Evolutionary conservation across 2,113 vertebrate genomes (phyloP).

Genomic region (Axis porcinus): DNA sequence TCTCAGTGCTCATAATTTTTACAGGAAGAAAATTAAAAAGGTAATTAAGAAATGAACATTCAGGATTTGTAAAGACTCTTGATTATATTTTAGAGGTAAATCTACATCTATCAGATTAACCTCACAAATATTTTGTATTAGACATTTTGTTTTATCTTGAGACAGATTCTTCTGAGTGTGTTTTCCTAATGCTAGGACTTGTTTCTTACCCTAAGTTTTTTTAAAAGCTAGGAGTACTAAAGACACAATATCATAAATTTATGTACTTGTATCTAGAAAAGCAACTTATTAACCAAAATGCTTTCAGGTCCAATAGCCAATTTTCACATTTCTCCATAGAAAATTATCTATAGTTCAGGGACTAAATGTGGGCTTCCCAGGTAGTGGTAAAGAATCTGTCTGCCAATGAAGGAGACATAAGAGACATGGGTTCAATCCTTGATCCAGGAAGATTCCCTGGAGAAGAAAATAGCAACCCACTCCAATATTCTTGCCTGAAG

Average conservation of each 20-base stretch:
- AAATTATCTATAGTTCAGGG: not conserved
- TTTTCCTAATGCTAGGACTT: not conserved
- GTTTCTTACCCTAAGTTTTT: not conserved
- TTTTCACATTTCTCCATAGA: not conserved
- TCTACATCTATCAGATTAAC: not conserved
- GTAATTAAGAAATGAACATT: slow-evolving; percentile 14
- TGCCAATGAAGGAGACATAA: not conserved
- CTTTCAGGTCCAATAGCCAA: not conserved
- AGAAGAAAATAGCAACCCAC: not conserved
- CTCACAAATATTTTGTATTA: not conserved
- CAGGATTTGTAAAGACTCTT: not conserved
- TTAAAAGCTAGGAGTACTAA: not conserved
- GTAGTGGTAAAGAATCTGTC: not conserved
- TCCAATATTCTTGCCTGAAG: not conserved
- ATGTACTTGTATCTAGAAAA: not conserved
- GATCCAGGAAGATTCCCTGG: not conserved
- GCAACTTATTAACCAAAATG: not conserved
- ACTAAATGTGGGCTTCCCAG: not conserved
- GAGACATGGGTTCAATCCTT: not conserved
- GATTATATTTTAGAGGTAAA: slow-evolving; percentile 12
- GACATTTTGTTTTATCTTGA: not conserved
- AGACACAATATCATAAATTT: not conserved
- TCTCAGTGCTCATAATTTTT: slow-evolving; percentile 39
- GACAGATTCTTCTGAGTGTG: not conserved
- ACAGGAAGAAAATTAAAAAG: slow-evolving; percentile 27